These are phyloP conservation scores for Erpornis zantholeuca DNA, from an alignment of 2,113 vertebrate species.

Conservation along the genomic window DNA sequence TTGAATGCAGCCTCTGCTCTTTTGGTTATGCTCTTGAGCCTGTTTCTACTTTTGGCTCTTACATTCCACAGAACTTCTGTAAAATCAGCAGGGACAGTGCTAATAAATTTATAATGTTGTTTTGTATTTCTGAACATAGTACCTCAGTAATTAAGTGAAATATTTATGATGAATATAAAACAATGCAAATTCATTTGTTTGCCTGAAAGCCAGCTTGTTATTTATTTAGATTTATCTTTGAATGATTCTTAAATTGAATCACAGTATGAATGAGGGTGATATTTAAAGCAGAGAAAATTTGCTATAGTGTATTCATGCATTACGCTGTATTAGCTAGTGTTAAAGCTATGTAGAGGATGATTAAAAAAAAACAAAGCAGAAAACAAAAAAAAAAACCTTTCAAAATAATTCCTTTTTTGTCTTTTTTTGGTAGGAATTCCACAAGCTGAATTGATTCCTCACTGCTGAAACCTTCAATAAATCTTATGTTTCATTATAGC, in stretches of 20 bases:
- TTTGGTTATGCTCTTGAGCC: conserved; percentile 46
- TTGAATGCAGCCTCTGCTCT: conserved; percentile 48
- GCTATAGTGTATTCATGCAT: not conserved
- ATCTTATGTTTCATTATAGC: not conserved
- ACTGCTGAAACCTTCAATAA: not conserved
- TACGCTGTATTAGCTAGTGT: not conserved
- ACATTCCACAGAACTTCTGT: conserved; percentile 71
- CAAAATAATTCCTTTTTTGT: not conserved
- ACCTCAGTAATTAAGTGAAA: conserved; percentile 84
- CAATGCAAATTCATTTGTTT: conserved; percentile 84
- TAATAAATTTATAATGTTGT: conserved; percentile 85
- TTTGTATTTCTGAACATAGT: conserved; percentile 81
- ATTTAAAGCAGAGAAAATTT: conserved; percentile 62
- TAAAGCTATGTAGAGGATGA: not conserved
- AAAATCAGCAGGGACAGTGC: conserved; percentile 74
- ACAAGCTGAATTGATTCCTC: not conserved
- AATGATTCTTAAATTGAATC: conserved; percentile 72
- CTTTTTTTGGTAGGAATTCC: not conserved
- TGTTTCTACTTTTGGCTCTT: conserved; percentile 73
- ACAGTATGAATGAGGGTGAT: conserved; percentile 46
- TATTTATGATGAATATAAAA: conserved; percentile 86
- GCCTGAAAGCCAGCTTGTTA: conserved; percentile 81
- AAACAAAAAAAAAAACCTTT: not conserved
- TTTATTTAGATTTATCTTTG: conserved; percentile 81
- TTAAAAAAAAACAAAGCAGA: not conserved